Conservation (phyloP, 2,888 invertebrate species). For the Apocheima hispidaria region DNA sequence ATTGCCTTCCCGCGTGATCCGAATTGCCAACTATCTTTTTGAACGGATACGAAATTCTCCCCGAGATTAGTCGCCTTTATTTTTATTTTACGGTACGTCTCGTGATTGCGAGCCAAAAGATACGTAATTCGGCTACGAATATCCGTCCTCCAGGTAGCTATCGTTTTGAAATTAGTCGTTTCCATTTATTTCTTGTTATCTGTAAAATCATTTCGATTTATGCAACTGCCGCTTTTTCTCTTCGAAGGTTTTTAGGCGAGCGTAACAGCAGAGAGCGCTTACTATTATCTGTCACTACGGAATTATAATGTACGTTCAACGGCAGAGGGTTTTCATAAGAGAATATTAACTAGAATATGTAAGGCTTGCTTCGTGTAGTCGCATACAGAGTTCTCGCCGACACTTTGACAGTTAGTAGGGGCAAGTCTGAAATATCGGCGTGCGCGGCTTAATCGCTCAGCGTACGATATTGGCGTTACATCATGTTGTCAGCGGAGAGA, state of each 20-base stretch:
- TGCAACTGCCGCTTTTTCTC: slow-evolving; percentile 36
- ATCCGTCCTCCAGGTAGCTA: slow-evolving; percentile 32
- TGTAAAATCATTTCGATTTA: slow-evolving; percentile 28
- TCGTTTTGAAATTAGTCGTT: slow-evolving; percentile 32
- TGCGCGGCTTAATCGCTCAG: slow-evolving; percentile 86
- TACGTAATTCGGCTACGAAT: slow-evolving; percentile 35
- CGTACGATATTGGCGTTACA: slow-evolving; percentile 86
- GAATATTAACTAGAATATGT: slow-evolving; percentile 38
- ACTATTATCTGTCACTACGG: slow-evolving; percentile 51
- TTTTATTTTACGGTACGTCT: slow-evolving; percentile 63
- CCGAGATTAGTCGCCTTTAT: slow-evolving; percentile 72
- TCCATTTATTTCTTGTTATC: slow-evolving; percentile 33
- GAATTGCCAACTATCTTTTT: slow-evolving; percentile 76
- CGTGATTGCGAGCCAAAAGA: slow-evolving; percentile 47
- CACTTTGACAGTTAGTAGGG: slow-evolving; percentile 85
- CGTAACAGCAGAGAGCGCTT: slow-evolving; percentile 42
- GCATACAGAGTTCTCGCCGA: slow-evolving; percentile 69
- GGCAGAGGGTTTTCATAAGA: slow-evolving; percentile 42
- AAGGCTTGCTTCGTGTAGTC: slow-evolving; percentile 42
- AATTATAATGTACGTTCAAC: slow-evolving; percentile 57
- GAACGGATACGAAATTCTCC: slow-evolving; percentile 66
- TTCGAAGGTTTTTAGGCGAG: slow-evolving; percentile 37
- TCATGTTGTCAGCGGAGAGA: slow-evolving; percentile 86
- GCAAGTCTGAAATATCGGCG: slow-evolving; percentile 85
- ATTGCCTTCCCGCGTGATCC: slow-evolving; percentile 82